A percentile compares a stretch with the other conserved stretches of the same genome.
Evolutionary conservation across 2,888 invertebrate genomes (phyloP).

Genomic region (Stenchaetothrips biformis): DNA sequence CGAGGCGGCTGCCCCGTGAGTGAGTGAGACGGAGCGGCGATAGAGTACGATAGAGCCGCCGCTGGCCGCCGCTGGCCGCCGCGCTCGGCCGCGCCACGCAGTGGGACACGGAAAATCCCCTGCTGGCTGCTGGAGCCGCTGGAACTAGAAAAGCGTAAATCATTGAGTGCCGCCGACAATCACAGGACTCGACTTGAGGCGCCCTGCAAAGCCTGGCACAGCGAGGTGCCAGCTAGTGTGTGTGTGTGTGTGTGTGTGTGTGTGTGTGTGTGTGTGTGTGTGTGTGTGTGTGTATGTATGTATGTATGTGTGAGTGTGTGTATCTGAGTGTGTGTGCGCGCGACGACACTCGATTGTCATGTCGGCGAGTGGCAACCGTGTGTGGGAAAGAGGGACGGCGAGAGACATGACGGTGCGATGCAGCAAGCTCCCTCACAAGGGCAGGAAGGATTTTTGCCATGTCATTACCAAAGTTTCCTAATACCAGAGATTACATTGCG

Average conservation of each 20-base stretch:
- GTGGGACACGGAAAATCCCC: background rate
- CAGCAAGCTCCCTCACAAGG: background rate
- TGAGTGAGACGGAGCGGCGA: no score
- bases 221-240: background rate
- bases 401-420: background rate
- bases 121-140: background rate
- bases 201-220: background rate
- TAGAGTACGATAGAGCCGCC: no score
- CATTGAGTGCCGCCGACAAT: background rate
- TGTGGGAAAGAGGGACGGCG: background rate
- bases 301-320: no score
- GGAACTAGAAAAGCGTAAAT: background rate
- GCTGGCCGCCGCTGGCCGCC: no score
- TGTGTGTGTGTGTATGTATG: no score
- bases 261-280: no score
- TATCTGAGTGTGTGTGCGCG: no score
- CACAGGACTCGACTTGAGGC: background rate
- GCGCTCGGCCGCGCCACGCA: background rate
- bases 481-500: background rate
- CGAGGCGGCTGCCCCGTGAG: background rate
- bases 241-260: background rate
- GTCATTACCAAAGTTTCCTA: background rate
- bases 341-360: background rate
- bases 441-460: background rate
- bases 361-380: background rate